These are phyloP conservation scores for Laothoe populi DNA, from an alignment of 2,888 invertebrate genomes.

Conservation along the genomic window DNA sequence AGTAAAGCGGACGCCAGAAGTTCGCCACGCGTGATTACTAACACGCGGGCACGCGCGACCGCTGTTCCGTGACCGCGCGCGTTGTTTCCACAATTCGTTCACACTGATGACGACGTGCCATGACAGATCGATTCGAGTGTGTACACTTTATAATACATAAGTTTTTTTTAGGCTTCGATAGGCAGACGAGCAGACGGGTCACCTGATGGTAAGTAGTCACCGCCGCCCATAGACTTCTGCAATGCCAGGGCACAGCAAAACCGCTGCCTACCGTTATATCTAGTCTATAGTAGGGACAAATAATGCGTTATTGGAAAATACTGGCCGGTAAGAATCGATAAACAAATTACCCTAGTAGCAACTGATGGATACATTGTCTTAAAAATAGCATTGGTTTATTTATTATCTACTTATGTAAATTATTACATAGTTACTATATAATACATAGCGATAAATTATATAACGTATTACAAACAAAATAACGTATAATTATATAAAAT, in stretches of 20 bases:
- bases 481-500: no score
- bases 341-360: background rate
- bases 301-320: background rate
- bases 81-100: constrained; percentile 39
- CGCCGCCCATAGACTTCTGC: no score
- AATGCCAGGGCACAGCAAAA: no score
- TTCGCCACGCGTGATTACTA: constrained; percentile 47
- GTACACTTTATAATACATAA: background rate
- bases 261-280: no score
- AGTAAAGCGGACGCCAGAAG: constrained; percentile 28
- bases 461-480: no score
- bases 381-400: no score
- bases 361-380: no score
- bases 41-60: constrained; percentile 40
- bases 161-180: background rate
- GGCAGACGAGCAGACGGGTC: no score
- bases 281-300: background rate
- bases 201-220: no score
- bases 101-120: constrained; percentile 31
- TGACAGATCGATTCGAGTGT: constrained; percentile 29
- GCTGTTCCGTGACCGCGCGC: constrained; percentile 33
- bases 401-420: no score
- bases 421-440: no score
- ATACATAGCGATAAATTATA: no score
- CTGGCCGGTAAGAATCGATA: background rate